Evolutionary conservation across 2,113 vertebrate species (phyloP).

Genomic region (Elanoides forficatus): DNA sequence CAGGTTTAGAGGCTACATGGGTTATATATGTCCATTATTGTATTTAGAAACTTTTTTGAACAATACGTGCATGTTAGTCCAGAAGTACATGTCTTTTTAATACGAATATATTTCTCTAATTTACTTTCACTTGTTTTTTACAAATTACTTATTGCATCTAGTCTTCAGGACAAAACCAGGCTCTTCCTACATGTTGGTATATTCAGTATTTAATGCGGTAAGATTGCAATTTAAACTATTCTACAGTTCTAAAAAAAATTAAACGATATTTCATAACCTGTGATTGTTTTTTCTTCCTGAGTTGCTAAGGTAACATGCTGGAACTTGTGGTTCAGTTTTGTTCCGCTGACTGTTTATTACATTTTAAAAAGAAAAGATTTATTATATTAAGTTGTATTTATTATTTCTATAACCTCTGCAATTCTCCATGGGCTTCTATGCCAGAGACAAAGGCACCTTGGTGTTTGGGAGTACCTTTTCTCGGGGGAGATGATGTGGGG

Average conservation of each 20-base stretch:
- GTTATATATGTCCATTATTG: background rate
- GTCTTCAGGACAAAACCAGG: background rate
- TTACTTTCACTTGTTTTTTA: background rate
- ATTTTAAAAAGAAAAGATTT: background rate
- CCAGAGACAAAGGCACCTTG: background rate
- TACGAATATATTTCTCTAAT: background rate
- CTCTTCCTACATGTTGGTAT: background rate
- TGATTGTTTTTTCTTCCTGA: background rate
- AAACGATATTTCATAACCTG: background rate
- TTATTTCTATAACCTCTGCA: background rate
- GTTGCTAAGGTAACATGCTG: background rate
- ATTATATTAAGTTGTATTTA: background rate
- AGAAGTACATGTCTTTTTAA: background rate
- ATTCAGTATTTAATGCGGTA: background rate
- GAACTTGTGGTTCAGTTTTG: background rate
- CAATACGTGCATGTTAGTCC: background rate
- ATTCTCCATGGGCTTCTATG: background rate
- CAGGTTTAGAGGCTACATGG: background rate
- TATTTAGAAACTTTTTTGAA: background rate
- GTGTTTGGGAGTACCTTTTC: background rate
- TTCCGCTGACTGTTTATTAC: background rate
- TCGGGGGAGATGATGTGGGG: background rate
- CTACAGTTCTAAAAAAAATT: background rate
- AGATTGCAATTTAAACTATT: background rate
- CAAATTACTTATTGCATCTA: background rate